Conservation (phyloP, 2,888 invertebrate species). For the Amphipyra berbera region DNA sequence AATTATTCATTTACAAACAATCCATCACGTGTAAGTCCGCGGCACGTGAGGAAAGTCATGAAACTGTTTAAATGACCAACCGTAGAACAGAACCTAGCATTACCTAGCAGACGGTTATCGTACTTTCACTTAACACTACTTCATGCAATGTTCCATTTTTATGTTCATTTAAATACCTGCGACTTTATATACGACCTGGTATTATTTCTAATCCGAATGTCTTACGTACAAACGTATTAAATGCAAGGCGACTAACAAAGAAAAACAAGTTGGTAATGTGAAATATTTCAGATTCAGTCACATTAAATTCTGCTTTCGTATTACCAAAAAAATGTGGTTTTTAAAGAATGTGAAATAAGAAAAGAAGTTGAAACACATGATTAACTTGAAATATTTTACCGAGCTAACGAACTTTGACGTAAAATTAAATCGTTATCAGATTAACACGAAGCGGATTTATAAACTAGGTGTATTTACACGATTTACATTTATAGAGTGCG, state of each 20-base stretch:
- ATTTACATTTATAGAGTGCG: conserved; percentile 3
- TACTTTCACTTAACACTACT: conserved; percentile 64
- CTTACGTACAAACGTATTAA: conserved; percentile 47
- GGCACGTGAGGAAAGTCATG: conserved; percentile 66
- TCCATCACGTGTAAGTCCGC: conserved; percentile 53
- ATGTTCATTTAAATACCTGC: conserved; percentile 57
- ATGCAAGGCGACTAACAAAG: conserved; percentile 48
- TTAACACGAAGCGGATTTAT: conserved; percentile 48
- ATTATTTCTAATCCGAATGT: conserved; percentile 54
- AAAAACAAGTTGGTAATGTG: conserved; percentile 38
- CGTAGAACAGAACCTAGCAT: conserved; percentile 52
- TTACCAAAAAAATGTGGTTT: conserved; percentile 34
- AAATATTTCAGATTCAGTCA: conserved; percentile 44
- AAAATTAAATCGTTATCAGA: conserved; percentile 58
- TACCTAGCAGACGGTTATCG: conserved; percentile 63
- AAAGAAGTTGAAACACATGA: conserved; percentile 32
- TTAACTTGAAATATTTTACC: conserved; percentile 47
- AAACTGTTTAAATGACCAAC: conserved; percentile 57
- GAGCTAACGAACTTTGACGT: conserved; percentile 62
- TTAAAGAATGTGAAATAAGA: conserved; percentile 32
- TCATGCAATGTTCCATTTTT: conserved; percentile 65
- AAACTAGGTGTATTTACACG: conserved; percentile 28
- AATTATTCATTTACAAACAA: conserved; percentile 64
- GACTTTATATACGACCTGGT: conserved; percentile 45
- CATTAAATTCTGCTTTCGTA: conserved; percentile 38